Evolutionary conservation across 2,888 invertebrate species (phyloP).

Genomic region (Copidosoma aretas): DNA sequence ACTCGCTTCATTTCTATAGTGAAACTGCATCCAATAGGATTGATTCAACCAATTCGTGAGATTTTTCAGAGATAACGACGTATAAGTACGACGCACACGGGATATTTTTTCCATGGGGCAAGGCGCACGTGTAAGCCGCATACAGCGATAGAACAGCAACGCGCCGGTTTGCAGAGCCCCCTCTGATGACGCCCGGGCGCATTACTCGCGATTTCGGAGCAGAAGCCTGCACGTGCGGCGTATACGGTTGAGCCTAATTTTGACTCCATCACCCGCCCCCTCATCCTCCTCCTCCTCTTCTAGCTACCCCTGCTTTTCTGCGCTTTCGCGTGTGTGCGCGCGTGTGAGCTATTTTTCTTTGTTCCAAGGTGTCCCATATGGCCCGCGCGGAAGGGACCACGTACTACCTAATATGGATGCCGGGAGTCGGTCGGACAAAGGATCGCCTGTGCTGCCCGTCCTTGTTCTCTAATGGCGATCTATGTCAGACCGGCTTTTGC

Average conservation of each 20-base stretch:
- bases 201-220: too few relatives aligned
- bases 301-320: neutral
- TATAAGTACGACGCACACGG: too few relatives aligned
- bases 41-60: too few relatives aligned
- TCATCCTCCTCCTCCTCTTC: slow-evolving; percentile 8
- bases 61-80: too few relatives aligned
- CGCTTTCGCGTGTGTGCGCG: slow-evolving; percentile 9
- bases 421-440: slow-evolving; percentile 26
- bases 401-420: too few relatives aligned
- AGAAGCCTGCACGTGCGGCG: neutral
- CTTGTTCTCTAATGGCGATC: slow-evolving; percentile 20
- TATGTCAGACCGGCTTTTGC: slow-evolving; percentile 8
- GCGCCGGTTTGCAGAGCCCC: too few relatives aligned
- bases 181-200: too few relatives aligned
- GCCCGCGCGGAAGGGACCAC: neutral
- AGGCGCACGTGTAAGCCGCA: too few relatives aligned
- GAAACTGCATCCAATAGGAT: too few relatives aligned
- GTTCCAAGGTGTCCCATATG: slow-evolving; percentile 24
- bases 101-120: too few relatives aligned
- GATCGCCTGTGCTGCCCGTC: neutral
- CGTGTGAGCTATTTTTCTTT: neutral
- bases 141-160: too few relatives aligned
- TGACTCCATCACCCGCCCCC: slow-evolving; percentile 26
- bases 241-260: slow-evolving; percentile 33
- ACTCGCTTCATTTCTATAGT: too few relatives aligned